Conservation (phyloP, 1,140 invertebrate genomes). For the Megalonaias nervosa region DNA sequence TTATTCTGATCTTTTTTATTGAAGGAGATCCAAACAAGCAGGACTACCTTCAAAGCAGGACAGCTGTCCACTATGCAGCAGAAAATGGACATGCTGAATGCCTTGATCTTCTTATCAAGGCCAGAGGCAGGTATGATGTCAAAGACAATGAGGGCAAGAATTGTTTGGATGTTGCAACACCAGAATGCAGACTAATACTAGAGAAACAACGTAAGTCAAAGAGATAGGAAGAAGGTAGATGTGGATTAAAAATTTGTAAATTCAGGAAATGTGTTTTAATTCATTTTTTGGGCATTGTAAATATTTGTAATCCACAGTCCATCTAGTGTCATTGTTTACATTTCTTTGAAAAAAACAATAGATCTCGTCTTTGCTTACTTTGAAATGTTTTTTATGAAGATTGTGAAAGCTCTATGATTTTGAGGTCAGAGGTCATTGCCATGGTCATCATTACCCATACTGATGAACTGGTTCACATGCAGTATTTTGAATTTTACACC, state of each 20-base stretch:
- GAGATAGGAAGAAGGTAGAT: no score
- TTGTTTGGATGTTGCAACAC: conserved; percentile 50
- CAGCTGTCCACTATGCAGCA: conserved; percentile 86
- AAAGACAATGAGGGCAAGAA: conserved; percentile 46
- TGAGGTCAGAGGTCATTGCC: no score
- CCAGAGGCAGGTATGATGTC: conserved; percentile 50
- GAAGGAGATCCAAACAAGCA: conserved; percentile 59
- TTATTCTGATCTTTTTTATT: conserved; percentile 8
- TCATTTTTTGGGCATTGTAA: no score
- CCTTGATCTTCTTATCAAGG: conserved; percentile 49
- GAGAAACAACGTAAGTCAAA: conserved; percentile 47
- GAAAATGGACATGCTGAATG: conserved; percentile 54
- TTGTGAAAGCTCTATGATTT: no score
- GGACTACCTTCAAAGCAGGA: conserved; percentile 77
- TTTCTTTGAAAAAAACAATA: no score
- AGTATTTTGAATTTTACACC: no score
- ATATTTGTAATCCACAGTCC: no score
- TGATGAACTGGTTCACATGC: no score
- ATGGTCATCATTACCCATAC: no score
- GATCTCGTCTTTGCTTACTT: no score
- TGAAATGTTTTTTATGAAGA: no score
- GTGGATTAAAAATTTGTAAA: not conserved
- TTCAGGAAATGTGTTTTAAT: not conserved
- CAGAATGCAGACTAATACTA: conserved; percentile 42
- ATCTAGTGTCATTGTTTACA: no score